Evolutionary conservation across 2,797 vertebrate species (phyloP).

Genomic region (Pangasius macronema): DNA sequence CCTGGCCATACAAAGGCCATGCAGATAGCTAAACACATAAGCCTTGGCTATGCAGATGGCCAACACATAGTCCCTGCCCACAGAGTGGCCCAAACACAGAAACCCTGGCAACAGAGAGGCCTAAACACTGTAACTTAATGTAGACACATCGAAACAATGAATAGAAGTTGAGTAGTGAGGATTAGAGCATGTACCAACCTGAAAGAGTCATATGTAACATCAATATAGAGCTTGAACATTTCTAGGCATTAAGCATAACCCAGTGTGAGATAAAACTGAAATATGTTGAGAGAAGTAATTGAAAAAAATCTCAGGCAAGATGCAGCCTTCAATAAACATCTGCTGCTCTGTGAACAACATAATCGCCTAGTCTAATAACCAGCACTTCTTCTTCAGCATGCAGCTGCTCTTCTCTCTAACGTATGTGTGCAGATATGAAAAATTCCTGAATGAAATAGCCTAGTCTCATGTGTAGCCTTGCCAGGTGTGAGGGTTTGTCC

Average conservation of each 20-base stretch:
- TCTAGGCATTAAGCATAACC: background rate
- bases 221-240: background rate
- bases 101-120: background rate
- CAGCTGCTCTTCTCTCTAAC: background rate
- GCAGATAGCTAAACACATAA: background rate
- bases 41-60: background rate
- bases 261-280: background rate
- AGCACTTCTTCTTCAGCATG: background rate
- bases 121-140: background rate
- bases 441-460: background rate
- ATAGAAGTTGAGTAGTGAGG: background rate
- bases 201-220: background rate
- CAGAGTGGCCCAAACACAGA: background rate
- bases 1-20: background rate
- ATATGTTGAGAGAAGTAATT: constrained; percentile 5
- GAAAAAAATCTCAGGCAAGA: background rate
- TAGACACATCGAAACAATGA: background rate
- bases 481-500: background rate
- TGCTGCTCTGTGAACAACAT: background rate
- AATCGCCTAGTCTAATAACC: background rate
- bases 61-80: background rate
- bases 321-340: background rate
- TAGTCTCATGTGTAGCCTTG: background rate
- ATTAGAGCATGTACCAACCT: background rate
- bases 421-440: too few species aligned